Evolutionary conservation across 2,888 invertebrate species (phyloP).

Genomic region (Sepioteuthis lessoniana): DNA sequence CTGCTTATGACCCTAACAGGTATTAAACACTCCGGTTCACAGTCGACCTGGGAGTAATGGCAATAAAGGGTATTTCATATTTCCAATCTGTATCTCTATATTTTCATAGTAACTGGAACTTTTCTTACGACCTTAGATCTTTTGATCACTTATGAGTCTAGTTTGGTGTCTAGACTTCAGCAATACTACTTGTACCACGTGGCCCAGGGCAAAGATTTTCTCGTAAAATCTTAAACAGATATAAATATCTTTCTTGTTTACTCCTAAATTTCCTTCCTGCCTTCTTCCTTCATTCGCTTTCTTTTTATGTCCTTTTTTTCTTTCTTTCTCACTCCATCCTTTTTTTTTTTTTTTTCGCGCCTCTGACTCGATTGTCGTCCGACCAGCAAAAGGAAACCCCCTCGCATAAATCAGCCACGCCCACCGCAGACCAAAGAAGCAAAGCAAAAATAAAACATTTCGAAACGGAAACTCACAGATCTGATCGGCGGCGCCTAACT

Average conservation of each 20-base stretch:
- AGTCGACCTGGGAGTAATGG: no score
- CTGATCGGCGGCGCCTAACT: not conserved
- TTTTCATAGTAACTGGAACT: not conserved
- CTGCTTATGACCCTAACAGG: no score
- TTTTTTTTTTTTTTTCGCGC: not conserved
- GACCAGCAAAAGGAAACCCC: not conserved
- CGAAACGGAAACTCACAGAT: not conserved
- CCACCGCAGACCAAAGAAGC: not conserved
- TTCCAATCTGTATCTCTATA: not conserved
- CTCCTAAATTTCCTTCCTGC: not conserved
- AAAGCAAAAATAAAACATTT: not conserved
- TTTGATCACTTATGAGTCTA: not conserved
- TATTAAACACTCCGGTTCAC: no score
- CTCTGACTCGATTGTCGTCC: not conserved
- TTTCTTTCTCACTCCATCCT: not conserved
- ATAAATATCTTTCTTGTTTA: constrained; percentile 17
- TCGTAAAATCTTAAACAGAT: not conserved
- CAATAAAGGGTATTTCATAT: no score
- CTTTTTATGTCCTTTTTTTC: no score
- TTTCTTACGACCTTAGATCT: not conserved
- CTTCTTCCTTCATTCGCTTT: no score
- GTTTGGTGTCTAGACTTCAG: not conserved
- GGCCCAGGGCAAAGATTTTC: not conserved
- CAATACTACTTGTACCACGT: not conserved
- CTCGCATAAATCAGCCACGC: not conserved